Evolutionary conservation across 1,140 invertebrate species (phyloP).

Genomic region (Bemisia tabaci): DNA sequence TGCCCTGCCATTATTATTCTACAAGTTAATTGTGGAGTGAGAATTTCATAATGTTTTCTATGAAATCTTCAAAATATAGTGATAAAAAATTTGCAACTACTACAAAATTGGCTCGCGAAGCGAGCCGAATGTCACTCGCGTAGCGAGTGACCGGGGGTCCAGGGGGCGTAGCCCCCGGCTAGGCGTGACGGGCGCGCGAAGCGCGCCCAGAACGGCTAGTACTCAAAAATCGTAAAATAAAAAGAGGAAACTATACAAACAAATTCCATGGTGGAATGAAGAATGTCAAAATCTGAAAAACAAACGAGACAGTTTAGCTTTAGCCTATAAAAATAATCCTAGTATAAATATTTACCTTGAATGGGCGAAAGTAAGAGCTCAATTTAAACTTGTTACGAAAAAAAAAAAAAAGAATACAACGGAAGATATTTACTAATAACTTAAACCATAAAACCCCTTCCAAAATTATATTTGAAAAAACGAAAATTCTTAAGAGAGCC

Average conservation of each 20-base stretch:
- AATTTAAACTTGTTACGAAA: background rate
- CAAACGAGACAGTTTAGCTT: background rate
- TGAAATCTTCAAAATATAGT: no score
- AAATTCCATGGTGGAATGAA: background rate
- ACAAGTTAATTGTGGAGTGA: no score
- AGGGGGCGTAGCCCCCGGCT: no score
- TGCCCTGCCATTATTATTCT: no score
- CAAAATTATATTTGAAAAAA: background rate
- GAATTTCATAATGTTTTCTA: no score
- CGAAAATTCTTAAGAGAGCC: background rate
- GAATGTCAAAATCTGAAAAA: background rate
- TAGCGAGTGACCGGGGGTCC: no score
- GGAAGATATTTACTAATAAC: background rate
- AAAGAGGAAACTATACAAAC: background rate
- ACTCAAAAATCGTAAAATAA: background rate
- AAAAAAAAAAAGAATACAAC: background rate
- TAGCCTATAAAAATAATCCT: background rate
- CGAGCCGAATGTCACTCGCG: no score
- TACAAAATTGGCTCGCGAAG: no score
- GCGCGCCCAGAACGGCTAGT: no score
- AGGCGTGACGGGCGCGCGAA: no score
- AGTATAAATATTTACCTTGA: background rate
- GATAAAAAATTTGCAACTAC: no score
- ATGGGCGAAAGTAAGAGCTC: background rate
- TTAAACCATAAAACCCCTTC: background rate